Base-by-base conservation (phyloP, 2,113 vertebrate genomes). In the Amphiprion ocellaris region DNA sequence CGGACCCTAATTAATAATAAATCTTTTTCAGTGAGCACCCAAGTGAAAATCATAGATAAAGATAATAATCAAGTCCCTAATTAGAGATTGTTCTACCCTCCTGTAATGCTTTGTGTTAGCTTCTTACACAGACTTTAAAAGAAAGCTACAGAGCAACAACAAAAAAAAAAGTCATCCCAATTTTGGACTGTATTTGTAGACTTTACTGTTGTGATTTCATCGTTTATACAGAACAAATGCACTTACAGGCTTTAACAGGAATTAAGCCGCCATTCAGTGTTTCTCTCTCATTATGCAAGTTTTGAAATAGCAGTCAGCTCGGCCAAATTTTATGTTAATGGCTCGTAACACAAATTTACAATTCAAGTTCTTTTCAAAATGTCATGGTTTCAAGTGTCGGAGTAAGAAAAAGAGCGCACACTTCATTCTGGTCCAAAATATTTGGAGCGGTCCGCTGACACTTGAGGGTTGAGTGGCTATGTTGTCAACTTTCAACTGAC, bases 381-480 rank as follows among this genome's bases (percentile, higher is more conserved):
- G 23, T 60, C 47, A 62, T 19, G 2, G 24, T 74, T 69, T 55
- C 21, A 41, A 3, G 39, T 49, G 50, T 69, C 65, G 10, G 64
- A 64, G 68, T 39, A 74, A 58, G n/a, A 65, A 59, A 54, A 12
- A 23, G 12, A 54, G 15, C 15, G 41, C 28, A 1, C 30, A 74
- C 23, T 77, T 66, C 21, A 39, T 41, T 8, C 23, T 54, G 65
- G 33, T 19, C 30, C 15, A 66, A 86, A 77, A 76, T 62, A 71
- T 74, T 67, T 77, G 26, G 54, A 86, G 54, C 5, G 24, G 3
- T 17, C 17, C 5, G 1, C 19, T 74, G 55, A 90, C 28, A 39
- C 72, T 81, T 49, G 24, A 86, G 72, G 60, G 74, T 68, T 66
- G 77, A 87, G 87, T 79, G 64, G 67, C 52, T 60, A 26, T 21